Percentiles rank a stretch among this genome's conserved stretches.
Evolutionary conservation across 1,140 invertebrate species (phyloP).

Genomic region (Rhizoglyphus robini): DNA sequence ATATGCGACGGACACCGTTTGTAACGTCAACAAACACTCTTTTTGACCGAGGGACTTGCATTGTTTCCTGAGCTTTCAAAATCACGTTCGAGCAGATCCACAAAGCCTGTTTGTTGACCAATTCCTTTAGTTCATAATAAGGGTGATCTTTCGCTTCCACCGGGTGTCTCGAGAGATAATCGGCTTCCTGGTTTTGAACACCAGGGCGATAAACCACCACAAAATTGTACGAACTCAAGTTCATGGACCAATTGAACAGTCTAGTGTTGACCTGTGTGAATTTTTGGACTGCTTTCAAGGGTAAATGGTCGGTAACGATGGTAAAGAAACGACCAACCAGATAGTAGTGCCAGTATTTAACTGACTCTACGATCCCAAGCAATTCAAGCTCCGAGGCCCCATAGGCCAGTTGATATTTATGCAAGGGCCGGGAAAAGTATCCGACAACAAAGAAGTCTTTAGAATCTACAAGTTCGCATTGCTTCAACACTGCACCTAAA

Average conservation of each 20-base stretch:
- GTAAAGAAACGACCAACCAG: constrained; percentile 35
- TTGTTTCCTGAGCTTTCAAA: neutral
- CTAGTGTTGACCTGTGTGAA: constrained; percentile 14
- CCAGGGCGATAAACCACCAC: constrained; percentile 14
- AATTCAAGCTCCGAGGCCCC: constrained; percentile 42
- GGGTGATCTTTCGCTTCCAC: neutral
- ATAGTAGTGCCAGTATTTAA: constrained; percentile 40
- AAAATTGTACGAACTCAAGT: constrained; percentile 17
- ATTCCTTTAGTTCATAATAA: too few species aligned
- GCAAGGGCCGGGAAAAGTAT: constrained; percentile 32
- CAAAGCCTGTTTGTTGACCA: too few species aligned
- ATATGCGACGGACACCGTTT: neutral
- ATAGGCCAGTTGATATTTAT: constrained; percentile 38
- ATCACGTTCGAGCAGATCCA: too few species aligned
- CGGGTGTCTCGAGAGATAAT: constrained; percentile 17
- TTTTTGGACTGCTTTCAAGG: constrained; percentile 28
- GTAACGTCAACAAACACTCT: neutral
- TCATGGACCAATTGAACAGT: constrained; percentile 18
- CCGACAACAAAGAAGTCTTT: neutral
- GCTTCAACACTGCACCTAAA: constrained; percentile 22
- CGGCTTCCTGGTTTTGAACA: constrained; percentile 13
- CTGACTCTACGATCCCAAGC: constrained; percentile 36
- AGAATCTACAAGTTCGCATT: neutral
- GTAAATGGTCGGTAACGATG: constrained; percentile 37
- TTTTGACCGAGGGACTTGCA: neutral